phyloP scores from a whole-genome alignment of 2,888 invertebrate species.

The Hyposoter didymator region DNA sequence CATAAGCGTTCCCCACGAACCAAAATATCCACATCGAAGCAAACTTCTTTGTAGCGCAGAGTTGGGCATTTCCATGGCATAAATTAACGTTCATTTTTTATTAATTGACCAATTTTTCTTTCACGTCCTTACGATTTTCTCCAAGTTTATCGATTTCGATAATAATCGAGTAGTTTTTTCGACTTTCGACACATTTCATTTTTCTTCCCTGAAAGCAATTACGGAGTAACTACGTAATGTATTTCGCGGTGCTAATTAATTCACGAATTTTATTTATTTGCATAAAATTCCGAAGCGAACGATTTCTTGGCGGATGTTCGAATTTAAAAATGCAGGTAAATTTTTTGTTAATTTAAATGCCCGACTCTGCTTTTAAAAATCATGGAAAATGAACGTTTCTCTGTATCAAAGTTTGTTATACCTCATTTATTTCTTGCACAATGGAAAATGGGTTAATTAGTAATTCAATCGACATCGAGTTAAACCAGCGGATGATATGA shows the following conservation, averaged over 20 bases:
- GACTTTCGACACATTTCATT: neutral
- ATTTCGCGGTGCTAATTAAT: neutral
- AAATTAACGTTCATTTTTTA: neutral
- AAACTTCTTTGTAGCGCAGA: constrained; percentile 52
- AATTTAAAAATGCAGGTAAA: neutral
- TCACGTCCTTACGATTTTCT: neutral
- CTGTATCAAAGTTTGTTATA: constrained; percentile 12
- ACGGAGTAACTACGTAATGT: neutral
- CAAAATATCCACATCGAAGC: constrained; percentile 52
- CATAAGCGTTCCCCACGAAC: constrained; percentile 53
- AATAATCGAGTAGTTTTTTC: neutral
- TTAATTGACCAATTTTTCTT: neutral
- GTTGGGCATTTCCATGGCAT: neutral
- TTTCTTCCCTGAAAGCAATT: neutral
- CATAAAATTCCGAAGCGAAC: neutral
- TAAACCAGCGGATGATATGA: constrained; percentile 22
- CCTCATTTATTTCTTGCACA: constrained; percentile 1
- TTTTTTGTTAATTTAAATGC: neutral
- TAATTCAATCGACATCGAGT: constrained; percentile 26
- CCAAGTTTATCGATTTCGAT: neutral
- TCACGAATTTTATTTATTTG: neutral
- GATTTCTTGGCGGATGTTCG: neutral
- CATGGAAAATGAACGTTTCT: constrained; percentile 21
- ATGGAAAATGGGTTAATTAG: constrained; percentile 28
- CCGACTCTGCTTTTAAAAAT: constrained; percentile 34